A percentile compares a stretch with the other conserved stretches of the same genome.
phyloP scores from a whole-genome alignment of 2,888 invertebrate species.

The Augochlorella aurata region DNA sequence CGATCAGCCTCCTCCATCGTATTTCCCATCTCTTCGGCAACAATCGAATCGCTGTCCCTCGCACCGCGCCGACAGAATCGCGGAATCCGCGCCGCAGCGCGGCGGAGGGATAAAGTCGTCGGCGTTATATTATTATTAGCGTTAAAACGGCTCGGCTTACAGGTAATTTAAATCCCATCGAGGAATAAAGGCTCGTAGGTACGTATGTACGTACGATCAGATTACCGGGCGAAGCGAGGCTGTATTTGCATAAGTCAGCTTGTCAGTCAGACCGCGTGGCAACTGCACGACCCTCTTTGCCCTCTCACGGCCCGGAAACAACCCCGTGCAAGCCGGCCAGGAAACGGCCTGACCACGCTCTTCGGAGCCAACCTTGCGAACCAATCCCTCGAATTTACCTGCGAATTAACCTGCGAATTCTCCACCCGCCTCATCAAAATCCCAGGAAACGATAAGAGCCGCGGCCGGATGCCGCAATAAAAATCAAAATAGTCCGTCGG shows the following conservation, averaged over 20 bases:
- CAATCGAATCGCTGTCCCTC: not conserved
- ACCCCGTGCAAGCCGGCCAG: conserved; percentile 57
- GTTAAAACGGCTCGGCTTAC: conserved; percentile 72
- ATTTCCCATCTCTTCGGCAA: too few relatives aligned
- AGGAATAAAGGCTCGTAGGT: conserved; percentile 71
- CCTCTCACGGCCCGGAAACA: conserved; percentile 68
- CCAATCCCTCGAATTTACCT: conserved; percentile 43
- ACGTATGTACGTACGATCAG: conserved; percentile 69
- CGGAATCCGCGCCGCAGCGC: not conserved
- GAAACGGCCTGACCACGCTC: conserved; percentile 56
- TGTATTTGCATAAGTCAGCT: conserved; percentile 82
- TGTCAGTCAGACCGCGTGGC: conserved; percentile 81
- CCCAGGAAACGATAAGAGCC: not conserved
- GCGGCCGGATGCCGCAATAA: not conserved
- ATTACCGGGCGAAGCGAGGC: conserved; percentile 67
- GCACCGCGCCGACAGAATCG: not conserved
- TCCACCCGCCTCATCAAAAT: not conserved
- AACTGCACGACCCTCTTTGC: conserved; percentile 78
- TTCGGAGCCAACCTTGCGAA: conserved; percentile 11
- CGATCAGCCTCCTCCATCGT: not conserved
- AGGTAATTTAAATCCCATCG: conserved; percentile 77
- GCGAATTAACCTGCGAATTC: conserved; percentile 33
- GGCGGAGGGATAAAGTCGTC: conserved; percentile 63
- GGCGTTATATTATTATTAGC: conserved; percentile 68
- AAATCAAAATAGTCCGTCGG: not conserved